Percentiles rank a stretch among this genome's conserved stretches.
These are phyloP conservation scores for Xerus rutilus DNA, from an alignment of 2,797 vertebrate genomes.

Conservation along the genomic window DNA sequence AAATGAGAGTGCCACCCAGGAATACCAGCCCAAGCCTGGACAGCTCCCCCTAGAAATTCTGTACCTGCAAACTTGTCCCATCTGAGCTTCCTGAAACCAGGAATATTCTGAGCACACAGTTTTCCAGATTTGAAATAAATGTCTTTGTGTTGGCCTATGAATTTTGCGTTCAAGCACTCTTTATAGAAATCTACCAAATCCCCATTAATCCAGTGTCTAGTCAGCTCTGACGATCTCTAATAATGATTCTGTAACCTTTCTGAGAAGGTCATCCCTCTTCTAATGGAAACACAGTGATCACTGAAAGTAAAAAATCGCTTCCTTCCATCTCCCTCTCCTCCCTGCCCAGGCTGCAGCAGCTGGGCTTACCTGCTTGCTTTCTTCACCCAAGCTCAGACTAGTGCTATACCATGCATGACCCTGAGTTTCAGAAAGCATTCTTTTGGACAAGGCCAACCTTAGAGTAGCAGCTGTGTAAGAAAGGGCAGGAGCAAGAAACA, in stretches of 20 bases:
- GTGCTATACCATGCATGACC: neutral
- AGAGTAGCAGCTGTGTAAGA: neutral
- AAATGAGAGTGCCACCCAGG: neutral
- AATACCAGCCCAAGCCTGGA: neutral
- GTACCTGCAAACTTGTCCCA: neutral
- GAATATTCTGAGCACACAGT: slow-evolving; percentile 60
- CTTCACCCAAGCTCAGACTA: neutral
- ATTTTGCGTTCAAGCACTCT: slow-evolving; percentile 66
- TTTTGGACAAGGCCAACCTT: neutral
- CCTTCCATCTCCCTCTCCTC: neutral
- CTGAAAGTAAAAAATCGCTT: slow-evolving; percentile 65
- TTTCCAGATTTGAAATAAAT: slow-evolving; percentile 76
- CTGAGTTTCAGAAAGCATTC: neutral
- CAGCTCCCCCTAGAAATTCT: neutral
- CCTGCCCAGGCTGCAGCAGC: neutral
- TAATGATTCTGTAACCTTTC: slow-evolving; percentile 80
- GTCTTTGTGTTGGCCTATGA: slow-evolving; percentile 68
- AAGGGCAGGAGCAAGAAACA: neutral
- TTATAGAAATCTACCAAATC: slow-evolving; percentile 83
- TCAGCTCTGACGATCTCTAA: slow-evolving; percentile 83
- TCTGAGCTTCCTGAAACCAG: neutral
- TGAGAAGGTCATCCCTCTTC: slow-evolving; percentile 78
- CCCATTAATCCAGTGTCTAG: slow-evolving; percentile 83
- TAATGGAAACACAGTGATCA: slow-evolving; percentile 79
- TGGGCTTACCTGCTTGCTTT: neutral